Evolutionary conservation across 2,888 invertebrate species (phyloP).

Genomic region (Idaea biselata): DNA sequence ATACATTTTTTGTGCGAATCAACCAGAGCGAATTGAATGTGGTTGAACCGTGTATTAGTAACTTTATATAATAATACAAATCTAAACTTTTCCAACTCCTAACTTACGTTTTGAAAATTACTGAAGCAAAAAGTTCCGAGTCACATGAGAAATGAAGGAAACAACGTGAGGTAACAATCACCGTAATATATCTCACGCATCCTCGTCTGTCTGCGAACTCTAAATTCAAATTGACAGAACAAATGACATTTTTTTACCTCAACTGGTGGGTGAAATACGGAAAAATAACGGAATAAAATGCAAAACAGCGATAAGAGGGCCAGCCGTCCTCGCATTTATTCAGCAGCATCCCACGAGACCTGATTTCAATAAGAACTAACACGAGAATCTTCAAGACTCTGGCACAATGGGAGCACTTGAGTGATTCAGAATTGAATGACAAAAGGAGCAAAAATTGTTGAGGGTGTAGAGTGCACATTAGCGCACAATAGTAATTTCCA

Average conservation of each 20-base stretch:
- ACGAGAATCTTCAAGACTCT: constrained; percentile 32
- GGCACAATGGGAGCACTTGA: constrained; percentile 39
- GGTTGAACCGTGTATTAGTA: too few species aligned
- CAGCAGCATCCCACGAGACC: constrained; percentile 19
- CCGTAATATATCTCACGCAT: neutral
- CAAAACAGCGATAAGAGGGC: constrained; percentile 15
- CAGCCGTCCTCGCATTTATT: constrained; percentile 20
- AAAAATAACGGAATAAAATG: constrained; percentile 18
- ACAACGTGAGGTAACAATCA: neutral
- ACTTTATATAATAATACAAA: neutral
- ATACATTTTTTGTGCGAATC: too few species aligned
- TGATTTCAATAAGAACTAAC: constrained; percentile 34
- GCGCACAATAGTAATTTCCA: constrained; percentile 29
- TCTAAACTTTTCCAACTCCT: neutral
- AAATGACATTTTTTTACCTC: constrained; percentile 7
- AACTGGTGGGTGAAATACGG: constrained; percentile 3
- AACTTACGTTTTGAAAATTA: neutral
- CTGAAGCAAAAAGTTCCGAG: neutral
- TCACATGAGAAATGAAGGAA: neutral
- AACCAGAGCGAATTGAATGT: too few species aligned
- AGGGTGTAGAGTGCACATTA: constrained; percentile 22
- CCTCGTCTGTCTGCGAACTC: neutral
- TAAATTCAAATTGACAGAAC: constrained; percentile 2
- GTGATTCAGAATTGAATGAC: constrained; percentile 52
- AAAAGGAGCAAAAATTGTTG: constrained; percentile 48